Evolutionary conservation across 1,140 invertebrate genomes (phyloP).

Genomic region (Trachymyrmex cornetzi): DNA sequence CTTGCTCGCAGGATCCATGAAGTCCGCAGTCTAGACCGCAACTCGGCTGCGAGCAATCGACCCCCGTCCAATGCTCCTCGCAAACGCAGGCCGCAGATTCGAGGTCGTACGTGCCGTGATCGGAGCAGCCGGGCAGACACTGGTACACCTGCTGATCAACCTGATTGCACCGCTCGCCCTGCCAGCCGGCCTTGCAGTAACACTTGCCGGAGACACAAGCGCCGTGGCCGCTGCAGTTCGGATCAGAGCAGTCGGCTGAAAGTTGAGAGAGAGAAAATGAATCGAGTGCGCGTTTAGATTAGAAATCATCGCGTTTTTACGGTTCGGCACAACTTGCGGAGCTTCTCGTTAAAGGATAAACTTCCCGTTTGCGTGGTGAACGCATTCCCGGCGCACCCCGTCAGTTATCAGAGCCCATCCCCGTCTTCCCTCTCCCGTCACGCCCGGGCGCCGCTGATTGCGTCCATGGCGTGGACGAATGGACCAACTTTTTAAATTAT

Average conservation of each 20-base stretch:
- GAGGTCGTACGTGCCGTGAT: conserved; percentile 95
- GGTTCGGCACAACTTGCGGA: background rate
- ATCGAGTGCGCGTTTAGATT: conserved; percentile 4
- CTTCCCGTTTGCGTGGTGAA: conserved; percentile 1
- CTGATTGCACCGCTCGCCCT: conserved; percentile 95
- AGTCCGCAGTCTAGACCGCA: conserved; percentile 96
- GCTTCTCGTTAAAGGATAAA: conserved; percentile 7
- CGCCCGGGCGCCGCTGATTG: conserved; percentile 75
- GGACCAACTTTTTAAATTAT: conserved; percentile 83
- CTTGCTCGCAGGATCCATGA: conserved; percentile 96
- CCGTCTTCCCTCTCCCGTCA: conserved; percentile 33
- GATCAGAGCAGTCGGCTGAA: conserved; percentile 94
- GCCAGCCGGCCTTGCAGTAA: conserved; percentile 98
- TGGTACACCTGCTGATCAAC: conserved; percentile 95
- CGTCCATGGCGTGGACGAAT: conserved; percentile 79
- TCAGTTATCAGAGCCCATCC: conserved; percentile 38
- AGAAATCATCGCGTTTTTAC: conserved; percentile 22
- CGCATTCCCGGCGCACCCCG: background rate
- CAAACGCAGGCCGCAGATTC: conserved; percentile 95
- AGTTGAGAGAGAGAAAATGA: conserved; percentile 44
- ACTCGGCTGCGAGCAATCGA: conserved; percentile 96
- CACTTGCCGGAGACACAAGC: conserved; percentile 97
- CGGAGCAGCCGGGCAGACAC: conserved; percentile 95
- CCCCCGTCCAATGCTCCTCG: conserved; percentile 95
- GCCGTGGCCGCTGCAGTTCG: conserved; percentile 96